Evolutionary conservation across 1,140 invertebrate species (phyloP).

Genomic region (Potamilus streckersoni): DNA sequence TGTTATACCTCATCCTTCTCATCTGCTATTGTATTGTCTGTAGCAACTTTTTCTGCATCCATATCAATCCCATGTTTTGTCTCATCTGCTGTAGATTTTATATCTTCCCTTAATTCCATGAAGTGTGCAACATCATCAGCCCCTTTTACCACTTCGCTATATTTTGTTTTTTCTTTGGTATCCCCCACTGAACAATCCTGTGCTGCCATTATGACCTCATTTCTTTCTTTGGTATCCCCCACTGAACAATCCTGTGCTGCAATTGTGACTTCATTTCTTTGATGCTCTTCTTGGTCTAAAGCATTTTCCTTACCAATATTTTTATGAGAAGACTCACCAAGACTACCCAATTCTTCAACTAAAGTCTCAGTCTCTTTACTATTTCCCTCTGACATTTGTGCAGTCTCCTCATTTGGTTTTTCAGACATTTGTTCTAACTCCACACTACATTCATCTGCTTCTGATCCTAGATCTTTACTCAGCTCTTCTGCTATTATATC

Average conservation of each 20-base stretch:
- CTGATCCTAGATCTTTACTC: conserved; percentile 24
- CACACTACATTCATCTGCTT: conserved; percentile 21
- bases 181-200: background rate
- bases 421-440: background rate
- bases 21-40: background rate
- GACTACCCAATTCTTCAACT: background rate
- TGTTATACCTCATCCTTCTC: conserved; percentile 3
- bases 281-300: background rate
- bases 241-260: background rate
- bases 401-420: too few species aligned
- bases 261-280: conserved; percentile 1
- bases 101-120: conserved; percentile 4
- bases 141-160: background rate
- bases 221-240: conserved; percentile 2
- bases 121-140: conserved; percentile 2
- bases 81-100: background rate
- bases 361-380: conserved; percentile 3
- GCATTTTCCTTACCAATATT: background rate
- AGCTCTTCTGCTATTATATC: conserved; percentile 28
- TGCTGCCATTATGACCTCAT: background rate
- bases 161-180: conserved; percentile 1
- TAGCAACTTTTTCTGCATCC: background rate
- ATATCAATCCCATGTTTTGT: background rate
- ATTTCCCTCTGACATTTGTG: too few species aligned
- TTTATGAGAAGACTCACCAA: background rate